Evolutionary conservation across 2,113 vertebrate genomes (phyloP).

Genomic region (Aleadryas rufinucha): DNA sequence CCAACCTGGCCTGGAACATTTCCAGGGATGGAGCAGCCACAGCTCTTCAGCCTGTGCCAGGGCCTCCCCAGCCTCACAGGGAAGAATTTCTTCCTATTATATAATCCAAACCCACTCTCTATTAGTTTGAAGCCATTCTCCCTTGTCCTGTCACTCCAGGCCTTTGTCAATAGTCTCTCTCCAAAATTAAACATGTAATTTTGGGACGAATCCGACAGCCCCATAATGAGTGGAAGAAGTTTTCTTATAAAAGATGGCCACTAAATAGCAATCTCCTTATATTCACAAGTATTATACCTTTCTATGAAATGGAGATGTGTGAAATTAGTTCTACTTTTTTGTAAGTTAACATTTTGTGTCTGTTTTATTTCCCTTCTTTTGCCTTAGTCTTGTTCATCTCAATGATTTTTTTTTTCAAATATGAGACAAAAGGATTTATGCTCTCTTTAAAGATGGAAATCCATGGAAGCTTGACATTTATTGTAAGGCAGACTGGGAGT

Average conservation of each 20-base stretch:
- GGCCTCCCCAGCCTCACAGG: background rate
- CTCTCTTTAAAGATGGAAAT: background rate
- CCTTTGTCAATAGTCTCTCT: background rate
- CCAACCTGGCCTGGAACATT: accelerated
- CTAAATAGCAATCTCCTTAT: background rate
- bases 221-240: background rate
- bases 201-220: background rate
- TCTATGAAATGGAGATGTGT: background rate
- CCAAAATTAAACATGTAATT: background rate
- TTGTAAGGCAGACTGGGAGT: background rate
- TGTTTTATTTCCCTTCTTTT: background rate
- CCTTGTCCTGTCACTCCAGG: background rate
- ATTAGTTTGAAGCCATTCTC: background rate
- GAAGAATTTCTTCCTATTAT: background rate
- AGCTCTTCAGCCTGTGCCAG: background rate
- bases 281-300: background rate
- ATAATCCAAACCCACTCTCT: accelerated
- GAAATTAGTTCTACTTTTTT: background rate
- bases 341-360: background rate
- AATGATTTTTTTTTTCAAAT: background rate
- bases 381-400: background rate
- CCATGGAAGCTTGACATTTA: background rate
- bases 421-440: background rate
- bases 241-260: background rate
- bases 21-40: background rate